Evolutionary conservation across 1,140 invertebrate species (phyloP).

Genomic region (Drosophila seguyi): DNA sequence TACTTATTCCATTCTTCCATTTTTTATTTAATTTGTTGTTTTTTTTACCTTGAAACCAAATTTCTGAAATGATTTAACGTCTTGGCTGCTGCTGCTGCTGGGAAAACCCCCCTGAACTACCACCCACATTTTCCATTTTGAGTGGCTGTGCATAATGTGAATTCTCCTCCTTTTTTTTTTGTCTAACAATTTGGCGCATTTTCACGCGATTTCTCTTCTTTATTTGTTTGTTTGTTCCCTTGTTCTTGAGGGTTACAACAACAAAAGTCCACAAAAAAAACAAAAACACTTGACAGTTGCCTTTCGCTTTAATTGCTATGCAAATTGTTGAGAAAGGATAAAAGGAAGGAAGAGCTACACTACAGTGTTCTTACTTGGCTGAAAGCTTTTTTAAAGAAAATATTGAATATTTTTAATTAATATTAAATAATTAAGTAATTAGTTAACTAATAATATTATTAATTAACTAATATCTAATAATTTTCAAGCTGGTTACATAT

Average conservation of each 20-base stretch:
- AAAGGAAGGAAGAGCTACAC: not conserved
- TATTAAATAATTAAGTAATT: not conserved
- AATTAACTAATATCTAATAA: too few relatives aligned
- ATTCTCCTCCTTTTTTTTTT: constrained; percentile 31
- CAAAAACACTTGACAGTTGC: constrained; percentile 70
- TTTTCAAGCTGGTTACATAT: too few relatives aligned
- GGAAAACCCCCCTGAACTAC: not conserved
- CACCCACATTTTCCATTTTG: not conserved
- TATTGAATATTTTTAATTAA: too few relatives aligned
- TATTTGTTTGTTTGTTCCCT: constrained; percentile 64
- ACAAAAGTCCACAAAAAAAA: constrained; percentile 8
- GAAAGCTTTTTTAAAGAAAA: not conserved
- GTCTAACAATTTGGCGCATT: constrained; percentile 81
- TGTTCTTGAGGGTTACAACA: constrained; percentile 6
- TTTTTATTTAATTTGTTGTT: not conserved
- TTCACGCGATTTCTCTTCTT: constrained; percentile 68
- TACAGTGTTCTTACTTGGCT: not conserved
- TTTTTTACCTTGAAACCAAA: constrained; percentile 25
- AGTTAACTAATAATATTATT: not conserved
- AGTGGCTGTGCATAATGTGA: constrained; percentile 62
- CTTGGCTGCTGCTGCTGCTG: constrained; percentile 9
- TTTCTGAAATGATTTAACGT: constrained; percentile 70
- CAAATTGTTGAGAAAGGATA: constrained; percentile 48
- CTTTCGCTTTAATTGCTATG: constrained; percentile 71
- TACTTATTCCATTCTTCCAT: constrained; percentile 2